Base-by-base conservation (phyloP, 2,797 vertebrate species). In the Chaetophractus vellerosus region DNA sequence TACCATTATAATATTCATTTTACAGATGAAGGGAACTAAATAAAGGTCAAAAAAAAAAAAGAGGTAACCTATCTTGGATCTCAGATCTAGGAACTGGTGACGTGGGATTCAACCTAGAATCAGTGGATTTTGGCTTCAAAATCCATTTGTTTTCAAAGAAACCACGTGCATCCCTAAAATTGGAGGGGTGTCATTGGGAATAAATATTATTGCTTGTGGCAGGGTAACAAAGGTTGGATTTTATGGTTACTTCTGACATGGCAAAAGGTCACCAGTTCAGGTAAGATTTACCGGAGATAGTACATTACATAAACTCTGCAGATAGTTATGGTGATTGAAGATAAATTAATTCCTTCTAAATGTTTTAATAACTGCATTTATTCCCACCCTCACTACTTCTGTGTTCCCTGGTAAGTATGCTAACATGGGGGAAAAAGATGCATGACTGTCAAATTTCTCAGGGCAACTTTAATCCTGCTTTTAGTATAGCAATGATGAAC, bases 1-100 rank as follows among this genome's bases (percentile, higher is more conserved):
- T 85, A 82, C 38, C 55, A 93, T 85, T 92, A 88, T 93, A 68
- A 88, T 33, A 76, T 75, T 97, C 91, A 94, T 85, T 95, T 96
- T 92, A 94, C 7, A 96, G 55, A 87, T 85, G 55, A 95, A 93
- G 31, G 31, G n/a, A 89, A 96, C 50, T 59, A 94, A 50, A 94
- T 36, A 85, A 69, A 96, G 45, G n/a, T 84, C n/a, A 75, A 52
- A 50, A 57, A 71, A 33, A 85, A 72, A 64, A 52, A 76, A 85
- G 26, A 93, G 88, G 23, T n/a, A 90, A 72, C 63, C 61, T 75
- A 36, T 59, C 9, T 45, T 69, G 7, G 31, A 78, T 83, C 28
- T 88, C 74, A 38, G 45, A 85, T 69, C 87, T 90, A 81, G 84
- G 66, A 93, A 93, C 66, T 66, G 12, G 10, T 61, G 0, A 85